Evolutionary conservation across 2,113 vertebrate species (phyloP).

Genomic region (Ranitomeya imitator): DNA sequence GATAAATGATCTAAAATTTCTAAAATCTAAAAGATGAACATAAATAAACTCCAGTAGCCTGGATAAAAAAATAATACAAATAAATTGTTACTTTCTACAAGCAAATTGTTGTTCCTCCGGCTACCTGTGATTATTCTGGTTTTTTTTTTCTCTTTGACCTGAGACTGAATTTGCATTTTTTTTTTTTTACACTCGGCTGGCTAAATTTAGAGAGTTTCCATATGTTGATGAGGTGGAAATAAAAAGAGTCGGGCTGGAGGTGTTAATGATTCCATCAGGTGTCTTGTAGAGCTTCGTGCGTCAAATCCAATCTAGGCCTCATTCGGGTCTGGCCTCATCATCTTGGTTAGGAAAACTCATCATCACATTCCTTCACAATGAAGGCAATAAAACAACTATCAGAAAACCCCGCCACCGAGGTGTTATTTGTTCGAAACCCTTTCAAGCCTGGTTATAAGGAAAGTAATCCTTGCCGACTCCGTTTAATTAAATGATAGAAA

Average conservation of each 20-base stretch:
- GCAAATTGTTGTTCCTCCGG: constrained; percentile 15
- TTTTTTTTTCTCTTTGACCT: constrained; percentile 46
- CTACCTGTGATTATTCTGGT: constrained; percentile 9
- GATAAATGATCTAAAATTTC: not conserved
- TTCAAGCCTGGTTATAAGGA: not conserved
- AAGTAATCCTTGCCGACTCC: not conserved
- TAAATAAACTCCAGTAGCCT: not conserved
- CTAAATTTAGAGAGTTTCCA: constrained; percentile 54
- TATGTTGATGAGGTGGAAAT: constrained; percentile 55
- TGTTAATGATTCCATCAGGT: constrained; percentile 59
- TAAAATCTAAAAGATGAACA: not conserved
- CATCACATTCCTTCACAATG: constrained; percentile 48
- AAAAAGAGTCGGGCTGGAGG: constrained; percentile 33
- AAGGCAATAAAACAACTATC: not conserved
- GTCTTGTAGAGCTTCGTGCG: constrained; percentile 34
- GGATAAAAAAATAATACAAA: not conserved
- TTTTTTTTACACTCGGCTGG: constrained; percentile 12
- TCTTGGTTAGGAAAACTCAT: constrained; percentile 52
- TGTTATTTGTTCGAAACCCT: constrained; percentile 11
- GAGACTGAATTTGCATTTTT: constrained; percentile 23
- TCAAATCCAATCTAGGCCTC: constrained; percentile 30
- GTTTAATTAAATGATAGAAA: constrained; percentile 21
- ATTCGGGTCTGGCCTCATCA: constrained; percentile 44
- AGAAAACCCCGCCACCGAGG: not conserved
- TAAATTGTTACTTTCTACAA: constrained; percentile 3